These are phyloP conservation scores for Elymnias hypermnestra DNA, from an alignment of 1,140 invertebrate genomes.

Conservation along the genomic window DNA sequence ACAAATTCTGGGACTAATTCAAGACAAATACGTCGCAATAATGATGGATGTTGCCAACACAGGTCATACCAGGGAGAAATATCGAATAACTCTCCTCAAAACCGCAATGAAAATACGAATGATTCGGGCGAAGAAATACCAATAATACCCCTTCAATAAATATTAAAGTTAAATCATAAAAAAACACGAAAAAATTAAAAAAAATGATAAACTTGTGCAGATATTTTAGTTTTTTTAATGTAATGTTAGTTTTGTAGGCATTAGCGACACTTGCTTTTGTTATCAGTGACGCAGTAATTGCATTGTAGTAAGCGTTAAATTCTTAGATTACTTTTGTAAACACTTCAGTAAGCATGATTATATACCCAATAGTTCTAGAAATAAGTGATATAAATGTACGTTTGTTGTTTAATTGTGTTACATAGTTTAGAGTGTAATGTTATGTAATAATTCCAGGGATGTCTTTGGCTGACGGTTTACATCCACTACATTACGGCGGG, in stretches of 20 bases:
- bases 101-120: neutral
- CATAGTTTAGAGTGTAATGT: neutral
- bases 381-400: conserved; percentile 18
- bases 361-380: conserved; percentile 14
- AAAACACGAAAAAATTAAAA: too few species aligned
- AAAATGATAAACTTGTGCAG: neutral
- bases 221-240: too few species aligned
- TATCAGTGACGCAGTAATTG: conserved; percentile 7
- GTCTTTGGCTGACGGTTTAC: conserved; percentile 32
- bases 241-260: too few species aligned
- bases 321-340: neutral
- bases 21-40: neutral
- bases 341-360: conserved; percentile 5
- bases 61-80: neutral
- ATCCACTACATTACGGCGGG: conserved; percentile 43
- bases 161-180: too few species aligned
- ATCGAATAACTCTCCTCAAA: neutral
- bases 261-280: neutral
- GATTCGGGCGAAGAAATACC: too few species aligned
- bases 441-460: conserved; percentile 31
- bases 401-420: neutral
- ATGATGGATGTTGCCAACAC: neutral
- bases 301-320: conserved; percentile 13
- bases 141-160: too few species aligned
- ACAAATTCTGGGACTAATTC: conserved; percentile 10